phyloP scores from a whole-genome alignment of 2,888 invertebrate genomes.

The Agelastica alni region DNA sequence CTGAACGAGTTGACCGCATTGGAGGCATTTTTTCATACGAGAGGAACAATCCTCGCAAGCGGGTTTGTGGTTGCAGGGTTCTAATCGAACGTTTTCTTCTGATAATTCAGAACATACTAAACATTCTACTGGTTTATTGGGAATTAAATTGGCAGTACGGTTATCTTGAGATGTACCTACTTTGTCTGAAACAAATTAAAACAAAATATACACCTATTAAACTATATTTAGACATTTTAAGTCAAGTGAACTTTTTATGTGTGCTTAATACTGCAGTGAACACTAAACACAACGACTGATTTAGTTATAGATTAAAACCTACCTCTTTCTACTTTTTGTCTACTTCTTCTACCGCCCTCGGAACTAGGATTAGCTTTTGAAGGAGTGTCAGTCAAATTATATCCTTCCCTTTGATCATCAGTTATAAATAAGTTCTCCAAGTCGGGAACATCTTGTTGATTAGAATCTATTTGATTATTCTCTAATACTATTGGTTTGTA shows the following conservation, averaged over 20 bases:
- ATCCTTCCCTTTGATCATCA: slow-evolving; percentile 48
- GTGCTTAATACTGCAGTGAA: no score
- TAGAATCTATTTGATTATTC: slow-evolving; percentile 44
- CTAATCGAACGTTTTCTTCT: slow-evolving; percentile 65
- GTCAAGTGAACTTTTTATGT: no score
- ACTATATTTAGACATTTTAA: no score
- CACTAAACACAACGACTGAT: neutral
- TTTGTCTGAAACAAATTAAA: slow-evolving; percentile 31
- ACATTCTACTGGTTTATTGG: slow-evolving; percentile 63
- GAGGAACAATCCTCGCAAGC: slow-evolving; percentile 76
- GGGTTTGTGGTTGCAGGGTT: slow-evolving; percentile 75
- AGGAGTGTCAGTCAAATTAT: slow-evolving; percentile 50
- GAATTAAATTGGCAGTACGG: slow-evolving; percentile 46
- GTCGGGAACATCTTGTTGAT: slow-evolving; percentile 27
- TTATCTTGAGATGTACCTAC: slow-evolving; percentile 52
- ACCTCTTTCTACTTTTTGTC: slow-evolving; percentile 48
- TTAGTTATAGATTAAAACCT: neutral
- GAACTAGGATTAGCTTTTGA: slow-evolving; percentile 44
- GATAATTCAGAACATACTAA: slow-evolving; percentile 73
- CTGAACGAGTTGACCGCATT: slow-evolving; percentile 67
- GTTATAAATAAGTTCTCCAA: slow-evolving; percentile 46
- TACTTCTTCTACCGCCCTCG: slow-evolving; percentile 46
- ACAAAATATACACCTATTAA: no score
- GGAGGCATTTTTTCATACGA: slow-evolving; percentile 77
- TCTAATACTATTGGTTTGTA: slow-evolving; percentile 54